phyloP scores from a whole-genome alignment of 2,797 vertebrate species.

The Myotis myotis region DNA sequence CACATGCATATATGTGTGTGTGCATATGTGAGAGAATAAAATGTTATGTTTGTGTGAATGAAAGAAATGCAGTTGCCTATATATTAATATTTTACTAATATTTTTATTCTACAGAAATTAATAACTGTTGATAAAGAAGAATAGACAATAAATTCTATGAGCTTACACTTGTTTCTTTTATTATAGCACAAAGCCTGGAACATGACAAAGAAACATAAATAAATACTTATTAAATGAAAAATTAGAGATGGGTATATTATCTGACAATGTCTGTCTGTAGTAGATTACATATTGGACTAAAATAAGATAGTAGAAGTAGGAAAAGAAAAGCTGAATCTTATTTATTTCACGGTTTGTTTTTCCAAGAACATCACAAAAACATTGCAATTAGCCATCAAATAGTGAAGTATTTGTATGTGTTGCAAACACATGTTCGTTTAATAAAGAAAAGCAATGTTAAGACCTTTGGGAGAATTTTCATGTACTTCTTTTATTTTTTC shows the following conservation, averaged over 20 bases:
- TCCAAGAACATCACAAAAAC: not conserved
- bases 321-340: not conserved
- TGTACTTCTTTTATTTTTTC: not conserved
- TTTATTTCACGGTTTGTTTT: constrained; percentile 24
- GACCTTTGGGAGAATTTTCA: not conserved
- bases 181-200: not conserved
- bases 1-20: not conserved
- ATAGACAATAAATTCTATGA: not conserved
- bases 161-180: not conserved
- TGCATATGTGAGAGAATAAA: not conserved
- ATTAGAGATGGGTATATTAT: not conserved
- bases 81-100: not conserved
- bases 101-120: not conserved
- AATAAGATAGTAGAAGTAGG: not conserved
- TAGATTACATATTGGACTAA: not conserved
- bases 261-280: not conserved
- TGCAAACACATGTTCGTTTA: constrained; percentile 19
- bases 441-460: not conserved
- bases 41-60: not conserved
- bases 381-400: constrained; percentile 30
- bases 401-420: not conserved
- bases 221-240: not conserved
- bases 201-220: not conserved
- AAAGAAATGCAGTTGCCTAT: not conserved
- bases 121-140: not conserved